Conservation (phyloP, 2,113 vertebrate genomes). For the Leucopternis melanops region DNA sequence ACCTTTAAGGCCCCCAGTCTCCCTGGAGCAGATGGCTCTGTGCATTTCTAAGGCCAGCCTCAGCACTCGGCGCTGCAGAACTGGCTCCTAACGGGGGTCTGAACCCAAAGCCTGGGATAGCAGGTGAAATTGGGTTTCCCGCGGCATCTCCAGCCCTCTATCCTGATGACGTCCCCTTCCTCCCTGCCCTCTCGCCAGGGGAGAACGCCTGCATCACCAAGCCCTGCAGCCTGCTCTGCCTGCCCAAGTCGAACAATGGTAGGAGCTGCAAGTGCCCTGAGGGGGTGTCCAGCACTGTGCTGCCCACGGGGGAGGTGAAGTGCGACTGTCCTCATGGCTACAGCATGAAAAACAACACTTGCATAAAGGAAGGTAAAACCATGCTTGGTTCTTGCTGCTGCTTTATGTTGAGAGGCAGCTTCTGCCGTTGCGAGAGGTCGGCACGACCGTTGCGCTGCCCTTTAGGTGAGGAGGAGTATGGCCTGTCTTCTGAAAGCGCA, state of each 20-base stretch:
- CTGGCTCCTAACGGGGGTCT: fast-evolving
- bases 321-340: constrained; percentile 90
- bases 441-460: background rate
- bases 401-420: background rate
- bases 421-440: fast-evolving
- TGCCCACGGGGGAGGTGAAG: constrained; percentile 78
- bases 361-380: constrained; percentile 81
- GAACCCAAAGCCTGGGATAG: background rate
- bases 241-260: constrained; percentile 81
- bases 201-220: constrained; percentile 82
- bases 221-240: constrained; percentile 89
- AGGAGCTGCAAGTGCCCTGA: constrained; percentile 89
- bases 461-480: fast-evolving
- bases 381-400: background rate
- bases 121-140: fast-evolving
- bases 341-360: constrained; percentile 78
- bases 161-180: background rate
- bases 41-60: background rate
- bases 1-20: background rate
- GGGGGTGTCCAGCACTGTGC: constrained; percentile 70
- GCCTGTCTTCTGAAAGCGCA: background rate
- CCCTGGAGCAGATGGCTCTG: background rate
- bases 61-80: background rate
- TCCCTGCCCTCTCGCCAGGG: constrained; percentile 64
- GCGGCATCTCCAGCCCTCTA: background rate